These are phyloP conservation scores for Megalonaias nervosa DNA, from an alignment of 1,140 invertebrate genomes.

Conservation along the genomic window DNA sequence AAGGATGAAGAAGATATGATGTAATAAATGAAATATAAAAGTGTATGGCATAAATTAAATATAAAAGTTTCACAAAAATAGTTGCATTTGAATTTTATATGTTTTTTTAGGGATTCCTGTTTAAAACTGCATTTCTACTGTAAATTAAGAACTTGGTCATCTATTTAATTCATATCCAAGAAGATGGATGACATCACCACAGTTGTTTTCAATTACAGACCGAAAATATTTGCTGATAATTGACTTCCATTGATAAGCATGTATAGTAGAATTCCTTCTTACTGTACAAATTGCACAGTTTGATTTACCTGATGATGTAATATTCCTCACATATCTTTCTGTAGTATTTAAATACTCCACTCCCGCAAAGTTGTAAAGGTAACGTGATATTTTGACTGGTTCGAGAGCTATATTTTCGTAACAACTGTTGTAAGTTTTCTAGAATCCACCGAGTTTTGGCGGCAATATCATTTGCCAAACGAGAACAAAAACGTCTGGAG, in stretches of 20 bases:
- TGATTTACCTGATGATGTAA: conserved; percentile 16
- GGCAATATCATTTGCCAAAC: conserved; percentile 22
- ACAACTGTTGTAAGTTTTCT: conserved; percentile 20
- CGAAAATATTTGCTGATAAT: too few species aligned
- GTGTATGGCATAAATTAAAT: too few species aligned
- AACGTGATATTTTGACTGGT: conserved; percentile 14
- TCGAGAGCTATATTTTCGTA: conserved; percentile 23
- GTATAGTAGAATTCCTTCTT: conserved; percentile 24
- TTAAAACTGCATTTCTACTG: too few species aligned
- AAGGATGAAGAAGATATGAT: too few species aligned
- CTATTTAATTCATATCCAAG: too few species aligned
- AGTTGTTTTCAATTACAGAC: too few species aligned
- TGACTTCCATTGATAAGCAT: conserved; percentile 21
- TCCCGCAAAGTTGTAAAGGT: conserved; percentile 25
- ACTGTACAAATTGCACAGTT: conserved; percentile 24
- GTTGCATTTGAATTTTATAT: too few species aligned
- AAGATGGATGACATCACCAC: too few species aligned
- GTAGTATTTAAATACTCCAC: conserved; percentile 11
- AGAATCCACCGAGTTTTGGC: conserved; percentile 9
- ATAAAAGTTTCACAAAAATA: too few species aligned
- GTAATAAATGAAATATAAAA: too few species aligned
- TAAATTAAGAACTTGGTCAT: too few species aligned
- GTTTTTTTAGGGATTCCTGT: too few species aligned
- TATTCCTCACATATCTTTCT: conserved; percentile 20
- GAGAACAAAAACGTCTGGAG: conserved; percentile 13